phyloP scores from a whole-genome alignment of 2,113 vertebrate species.

The Galbula dea region DNA sequence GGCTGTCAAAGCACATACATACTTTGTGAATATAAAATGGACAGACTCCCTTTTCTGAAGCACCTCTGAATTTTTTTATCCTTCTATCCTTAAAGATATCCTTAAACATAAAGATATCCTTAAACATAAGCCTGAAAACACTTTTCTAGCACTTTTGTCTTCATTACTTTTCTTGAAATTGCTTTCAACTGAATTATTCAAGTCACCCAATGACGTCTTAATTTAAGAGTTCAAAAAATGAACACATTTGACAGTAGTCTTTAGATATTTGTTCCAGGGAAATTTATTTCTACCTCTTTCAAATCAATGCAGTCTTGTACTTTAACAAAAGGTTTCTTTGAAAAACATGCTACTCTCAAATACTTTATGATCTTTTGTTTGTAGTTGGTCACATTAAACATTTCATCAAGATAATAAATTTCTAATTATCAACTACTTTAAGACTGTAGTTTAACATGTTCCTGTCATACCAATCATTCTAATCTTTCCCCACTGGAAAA shows the following conservation, averaged over 20 bases:
- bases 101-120: too few species aligned
- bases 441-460: background rate
- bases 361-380: background rate
- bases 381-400: background rate
- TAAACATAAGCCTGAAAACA: background rate
- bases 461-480: background rate
- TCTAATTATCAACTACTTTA: background rate
- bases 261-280: background rate
- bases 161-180: background rate
- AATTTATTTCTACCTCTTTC: background rate
- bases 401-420: background rate
- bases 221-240: background rate
- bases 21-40: background rate
- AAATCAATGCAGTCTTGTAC: background rate
- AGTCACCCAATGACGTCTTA: background rate
- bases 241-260: background rate
- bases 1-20: background rate
- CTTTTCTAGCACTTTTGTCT: background rate
- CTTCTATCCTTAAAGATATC: background rate
- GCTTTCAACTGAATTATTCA: background rate
- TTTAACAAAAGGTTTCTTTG: background rate
- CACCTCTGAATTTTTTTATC: background rate
- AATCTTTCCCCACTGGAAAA: background rate
- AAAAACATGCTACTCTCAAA: background rate
- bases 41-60: background rate